Evolutionary conservation across 2,888 invertebrate species (phyloP).

Genomic region (Tholera decimalis): DNA sequence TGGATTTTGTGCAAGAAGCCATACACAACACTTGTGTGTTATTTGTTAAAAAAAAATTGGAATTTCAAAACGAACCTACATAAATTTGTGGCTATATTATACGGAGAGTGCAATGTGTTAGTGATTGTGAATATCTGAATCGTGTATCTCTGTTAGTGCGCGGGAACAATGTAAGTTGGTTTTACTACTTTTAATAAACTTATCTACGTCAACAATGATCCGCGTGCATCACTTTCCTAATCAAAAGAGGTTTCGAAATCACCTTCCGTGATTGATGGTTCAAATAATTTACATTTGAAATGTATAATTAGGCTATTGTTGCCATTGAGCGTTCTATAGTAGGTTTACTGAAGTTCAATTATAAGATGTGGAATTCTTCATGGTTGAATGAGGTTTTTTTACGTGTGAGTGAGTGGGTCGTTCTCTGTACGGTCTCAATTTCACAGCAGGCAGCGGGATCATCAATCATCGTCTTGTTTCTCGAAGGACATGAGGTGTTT

Average conservation of each 20-base stretch:
- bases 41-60: conserved; percentile 13
- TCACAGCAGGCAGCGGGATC: conserved; percentile 73
- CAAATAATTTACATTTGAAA: conserved; percentile 78
- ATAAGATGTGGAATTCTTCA: conserved; percentile 62
- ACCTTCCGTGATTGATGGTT: conserved; percentile 79
- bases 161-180: conserved; percentile 65
- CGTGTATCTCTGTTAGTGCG: conserved; percentile 26
- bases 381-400: conserved; percentile 75
- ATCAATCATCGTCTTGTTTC: conserved; percentile 87
- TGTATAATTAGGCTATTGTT: conserved; percentile 87
- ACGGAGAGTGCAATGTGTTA: conserved; percentile 58
- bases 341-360: conserved; percentile 76
- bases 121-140: conserved; percentile 56
- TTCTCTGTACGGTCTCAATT: conserved; percentile 75
- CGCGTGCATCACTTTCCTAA: conserved; percentile 31
- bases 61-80: conserved; percentile 4
- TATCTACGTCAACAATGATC: conserved; percentile 50
- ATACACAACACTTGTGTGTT: conserved; percentile 49
- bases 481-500: conserved; percentile 77
- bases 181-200: conserved; percentile 53
- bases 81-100: conserved; percentile 14
- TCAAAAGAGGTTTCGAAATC: conserved; percentile 63
- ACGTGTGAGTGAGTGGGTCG: conserved; percentile 72
- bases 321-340: conserved; percentile 72
- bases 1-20: conserved; percentile 68